These are phyloP conservation scores for Carpatolechia fugitivella DNA, from an alignment of 2,888 invertebrate species.

Conservation along the genomic window DNA sequence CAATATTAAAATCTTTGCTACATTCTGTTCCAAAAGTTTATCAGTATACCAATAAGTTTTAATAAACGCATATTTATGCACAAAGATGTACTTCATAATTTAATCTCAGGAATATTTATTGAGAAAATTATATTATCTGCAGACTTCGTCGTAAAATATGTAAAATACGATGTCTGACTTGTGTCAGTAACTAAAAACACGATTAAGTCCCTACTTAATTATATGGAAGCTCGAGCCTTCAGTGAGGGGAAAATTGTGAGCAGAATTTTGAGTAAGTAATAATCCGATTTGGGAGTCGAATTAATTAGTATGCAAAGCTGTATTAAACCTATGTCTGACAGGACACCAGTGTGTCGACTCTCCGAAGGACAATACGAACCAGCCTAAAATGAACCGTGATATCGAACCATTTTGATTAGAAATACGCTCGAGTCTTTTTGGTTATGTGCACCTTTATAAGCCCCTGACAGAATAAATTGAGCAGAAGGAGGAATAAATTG, in stretches of 20 bases:
- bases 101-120: too few species aligned
- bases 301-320: slow-evolving; percentile 48
- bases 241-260: slow-evolving; percentile 23
- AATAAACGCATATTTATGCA: too few species aligned
- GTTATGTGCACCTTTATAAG: slow-evolving; percentile 3
- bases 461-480: slow-evolving; percentile 7
- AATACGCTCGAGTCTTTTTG: neutral
- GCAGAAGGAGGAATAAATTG: slow-evolving; percentile 2
- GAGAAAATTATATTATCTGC: too few species aligned
- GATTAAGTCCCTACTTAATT: slow-evolving; percentile 32
- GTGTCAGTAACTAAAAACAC: slow-evolving; percentile 16
- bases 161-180: neutral
- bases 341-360: slow-evolving; percentile 26
- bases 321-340: slow-evolving; percentile 36
- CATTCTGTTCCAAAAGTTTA: too few species aligned
- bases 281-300: slow-evolving; percentile 40
- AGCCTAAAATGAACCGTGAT: neutral
- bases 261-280: slow-evolving; percentile 21
- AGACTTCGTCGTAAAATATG: neutral
- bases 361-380: slow-evolving; percentile 2
- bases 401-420: neutral
- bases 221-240: slow-evolving; percentile 19
- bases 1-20: too few species aligned
- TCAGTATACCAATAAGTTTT: too few species aligned
- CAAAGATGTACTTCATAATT: too few species aligned